phyloP scores from a whole-genome alignment of 2,797 vertebrate genomes.

The Intellagama lesueurii region DNA sequence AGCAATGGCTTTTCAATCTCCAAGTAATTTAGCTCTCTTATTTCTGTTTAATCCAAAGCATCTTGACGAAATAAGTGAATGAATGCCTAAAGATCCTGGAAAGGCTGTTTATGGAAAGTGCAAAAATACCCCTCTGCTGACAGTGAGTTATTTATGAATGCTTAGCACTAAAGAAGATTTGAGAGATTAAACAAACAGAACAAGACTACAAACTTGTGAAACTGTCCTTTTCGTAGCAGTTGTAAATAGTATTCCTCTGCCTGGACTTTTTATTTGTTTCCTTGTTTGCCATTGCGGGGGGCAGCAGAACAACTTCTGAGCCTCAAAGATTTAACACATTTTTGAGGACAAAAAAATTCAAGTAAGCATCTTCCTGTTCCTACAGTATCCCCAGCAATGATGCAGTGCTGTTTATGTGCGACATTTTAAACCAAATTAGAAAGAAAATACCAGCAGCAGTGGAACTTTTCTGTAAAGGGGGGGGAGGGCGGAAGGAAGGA shows the following conservation, averaged over 20 bases:
- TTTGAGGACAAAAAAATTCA: too few species aligned
- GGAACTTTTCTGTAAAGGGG: background rate
- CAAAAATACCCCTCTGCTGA: constrained; percentile 13
- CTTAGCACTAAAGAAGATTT: background rate
- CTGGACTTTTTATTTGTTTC: background rate
- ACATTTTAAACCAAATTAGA: background rate
- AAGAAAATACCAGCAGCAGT: background rate
- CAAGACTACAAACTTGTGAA: background rate
- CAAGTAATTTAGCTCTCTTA: constrained; percentile 59
- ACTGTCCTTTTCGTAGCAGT: background rate
- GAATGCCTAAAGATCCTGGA: constrained; percentile 40
- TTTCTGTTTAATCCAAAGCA: constrained; percentile 61
- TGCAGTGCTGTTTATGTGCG: background rate
- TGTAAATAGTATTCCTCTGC: background rate
- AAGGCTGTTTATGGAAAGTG: constrained; percentile 1
- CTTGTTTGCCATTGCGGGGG: background rate
- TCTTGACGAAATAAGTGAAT: constrained; percentile 63
- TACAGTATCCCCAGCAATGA: background rate
- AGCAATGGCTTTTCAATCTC: constrained; percentile 59
- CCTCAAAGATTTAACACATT: too few species aligned
- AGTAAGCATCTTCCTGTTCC: background rate
- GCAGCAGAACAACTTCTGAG: too few species aligned
- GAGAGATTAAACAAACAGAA: constrained; percentile 25
- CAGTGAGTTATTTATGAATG: constrained; percentile 11
- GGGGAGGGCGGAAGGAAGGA: background rate